These are phyloP conservation scores for Muscidifurax raptorellus DNA, from an alignment of 1,140 invertebrate genomes.

Conservation along the genomic window DNA sequence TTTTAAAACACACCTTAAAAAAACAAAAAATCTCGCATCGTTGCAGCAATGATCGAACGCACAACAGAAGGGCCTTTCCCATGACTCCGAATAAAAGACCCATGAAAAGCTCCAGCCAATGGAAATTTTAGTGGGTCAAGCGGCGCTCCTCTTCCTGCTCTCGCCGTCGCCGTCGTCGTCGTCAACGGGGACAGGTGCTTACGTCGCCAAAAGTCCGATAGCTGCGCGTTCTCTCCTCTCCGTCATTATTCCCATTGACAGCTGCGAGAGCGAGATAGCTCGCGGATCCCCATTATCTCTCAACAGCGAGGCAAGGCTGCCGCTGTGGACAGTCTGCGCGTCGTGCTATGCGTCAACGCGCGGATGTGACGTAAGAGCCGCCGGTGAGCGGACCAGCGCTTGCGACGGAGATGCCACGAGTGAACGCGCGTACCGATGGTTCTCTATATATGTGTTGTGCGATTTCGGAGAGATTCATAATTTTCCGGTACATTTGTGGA, in stretches of 20 bases:
- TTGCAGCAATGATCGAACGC: too few relatives aligned
- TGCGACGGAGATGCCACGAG: too few relatives aligned
- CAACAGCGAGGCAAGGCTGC: slow-evolving; percentile 71
- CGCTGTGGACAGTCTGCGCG: slow-evolving; percentile 67
- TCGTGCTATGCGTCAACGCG: slow-evolving; percentile 68
- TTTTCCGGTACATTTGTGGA: background rate
- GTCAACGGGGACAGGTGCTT: background rate
- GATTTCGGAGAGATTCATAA: too few relatives aligned
- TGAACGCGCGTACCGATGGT: too few relatives aligned
- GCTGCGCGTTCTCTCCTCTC: background rate
- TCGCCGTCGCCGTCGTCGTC: background rate
- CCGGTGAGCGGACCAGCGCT: background rate
- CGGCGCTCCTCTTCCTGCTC: slow-evolving; percentile 52
- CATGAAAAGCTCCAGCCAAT: background rate
- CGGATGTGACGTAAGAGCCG: slow-evolving; percentile 71
- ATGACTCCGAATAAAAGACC: background rate
- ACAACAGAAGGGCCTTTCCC: background rate
- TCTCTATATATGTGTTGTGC: too few relatives aligned
- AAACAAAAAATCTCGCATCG: too few relatives aligned
- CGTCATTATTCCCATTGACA: slow-evolving; percentile 69
- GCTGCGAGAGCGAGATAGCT: background rate
- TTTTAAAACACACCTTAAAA: too few relatives aligned
- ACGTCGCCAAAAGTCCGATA: background rate
- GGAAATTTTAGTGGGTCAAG: background rate
- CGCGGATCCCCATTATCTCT: slow-evolving; percentile 67